Conservation (phyloP, 2,888 invertebrate genomes). For the Lapara coniferarum region DNA sequence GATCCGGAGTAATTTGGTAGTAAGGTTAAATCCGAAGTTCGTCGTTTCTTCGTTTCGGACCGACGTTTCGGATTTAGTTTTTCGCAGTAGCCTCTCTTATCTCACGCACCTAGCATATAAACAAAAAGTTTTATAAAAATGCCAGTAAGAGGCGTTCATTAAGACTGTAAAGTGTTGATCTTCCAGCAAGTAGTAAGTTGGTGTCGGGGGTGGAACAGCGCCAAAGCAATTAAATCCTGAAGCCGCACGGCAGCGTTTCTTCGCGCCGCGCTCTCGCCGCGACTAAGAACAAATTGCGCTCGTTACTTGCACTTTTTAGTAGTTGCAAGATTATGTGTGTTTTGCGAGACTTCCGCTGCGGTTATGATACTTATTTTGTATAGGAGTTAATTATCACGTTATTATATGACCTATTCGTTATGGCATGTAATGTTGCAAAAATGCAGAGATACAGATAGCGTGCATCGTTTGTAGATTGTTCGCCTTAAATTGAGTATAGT, state of each 20-base stretch:
- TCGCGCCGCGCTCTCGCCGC: conserved; percentile 46
- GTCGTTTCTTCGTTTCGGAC: too few relatives aligned
- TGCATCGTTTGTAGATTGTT: too few relatives aligned
- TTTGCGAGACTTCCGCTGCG: not conserved
- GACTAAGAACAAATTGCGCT: conserved; percentile 56
- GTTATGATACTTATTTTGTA: not conserved
- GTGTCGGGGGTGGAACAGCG: conserved; percentile 64
- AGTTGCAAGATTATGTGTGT: conserved; percentile 33
- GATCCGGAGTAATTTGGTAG: too few relatives aligned
- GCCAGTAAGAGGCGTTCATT: conserved; percentile 5
- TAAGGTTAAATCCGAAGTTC: too few relatives aligned
- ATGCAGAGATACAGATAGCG: too few relatives aligned
- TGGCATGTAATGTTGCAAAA: too few relatives aligned
- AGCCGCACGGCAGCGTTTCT: conserved; percentile 57
- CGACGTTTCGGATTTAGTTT: too few relatives aligned
- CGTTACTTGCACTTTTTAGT: conserved; percentile 70
- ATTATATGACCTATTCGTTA: not conserved
- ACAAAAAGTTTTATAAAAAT: not conserved
- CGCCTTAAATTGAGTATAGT: too few relatives aligned
- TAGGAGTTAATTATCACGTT: not conserved
- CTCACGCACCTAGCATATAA: too few relatives aligned
- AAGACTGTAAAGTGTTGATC: conserved; percentile 8
- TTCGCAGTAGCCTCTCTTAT: too few relatives aligned
- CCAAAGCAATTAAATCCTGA: conserved; percentile 78
- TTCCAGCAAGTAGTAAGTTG: conserved; percentile 45